Evolutionary conservation across 2,113 vertebrate species (phyloP).

Genomic region (Zeus faber): DNA sequence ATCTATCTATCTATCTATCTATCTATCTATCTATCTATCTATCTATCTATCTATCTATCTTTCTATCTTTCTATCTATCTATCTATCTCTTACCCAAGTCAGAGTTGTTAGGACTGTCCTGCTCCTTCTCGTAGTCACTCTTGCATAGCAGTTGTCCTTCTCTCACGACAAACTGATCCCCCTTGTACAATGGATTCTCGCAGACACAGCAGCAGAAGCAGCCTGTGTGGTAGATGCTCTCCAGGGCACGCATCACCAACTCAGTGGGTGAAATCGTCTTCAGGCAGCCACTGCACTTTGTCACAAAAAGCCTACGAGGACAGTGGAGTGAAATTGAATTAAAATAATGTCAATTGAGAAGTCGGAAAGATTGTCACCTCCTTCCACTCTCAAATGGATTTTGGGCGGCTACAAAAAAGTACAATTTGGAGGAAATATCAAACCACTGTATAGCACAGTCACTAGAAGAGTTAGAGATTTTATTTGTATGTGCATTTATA

Average conservation of each 20-base stretch:
- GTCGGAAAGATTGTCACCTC: no score
- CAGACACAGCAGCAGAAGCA: slow-evolving; percentile 95
- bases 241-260: slow-evolving; percentile 89
- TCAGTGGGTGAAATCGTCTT: slow-evolving; percentile 87
- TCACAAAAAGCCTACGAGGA: slow-evolving; percentile 81
- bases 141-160: slow-evolving; percentile 92
- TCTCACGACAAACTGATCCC: slow-evolving; percentile 90
- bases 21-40: no score
- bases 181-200: slow-evolving; percentile 86
- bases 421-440: no score
- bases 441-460: no score
- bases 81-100: slow-evolving; percentile 82
- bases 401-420: no score
- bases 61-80: background rate
- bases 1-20: no score
- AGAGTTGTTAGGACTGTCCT: slow-evolving; percentile 84
- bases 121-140: slow-evolving; percentile 88
- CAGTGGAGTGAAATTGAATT: slow-evolving; percentile 7
- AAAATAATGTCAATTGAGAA: no score
- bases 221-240: slow-evolving; percentile 89
- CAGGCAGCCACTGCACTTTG: slow-evolving; percentile 89
- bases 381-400: no score
- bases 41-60: background rate
- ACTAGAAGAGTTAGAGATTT: no score
- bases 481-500: no score